Evolutionary conservation across 2,797 vertebrate genomes (phyloP), one percentile per base, ranked within the genome.

Genomic region (Ataeniobius toweri): DNA sequence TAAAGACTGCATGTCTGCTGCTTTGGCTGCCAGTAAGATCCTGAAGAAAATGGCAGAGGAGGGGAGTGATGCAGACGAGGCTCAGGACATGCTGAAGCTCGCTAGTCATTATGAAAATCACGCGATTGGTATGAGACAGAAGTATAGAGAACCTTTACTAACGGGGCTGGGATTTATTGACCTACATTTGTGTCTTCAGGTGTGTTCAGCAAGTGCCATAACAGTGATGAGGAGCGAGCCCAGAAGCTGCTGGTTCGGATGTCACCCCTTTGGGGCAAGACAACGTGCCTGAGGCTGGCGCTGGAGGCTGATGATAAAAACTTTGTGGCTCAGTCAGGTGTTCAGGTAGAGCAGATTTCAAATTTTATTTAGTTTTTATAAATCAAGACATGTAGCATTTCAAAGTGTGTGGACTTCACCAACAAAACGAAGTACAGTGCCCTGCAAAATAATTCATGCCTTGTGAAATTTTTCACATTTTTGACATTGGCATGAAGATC

Each of bases 1-100:
- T 81, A 94, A 89, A 92, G 98, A 99, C 91, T 97, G 96, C 82
- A 96, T 94, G 7, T 94, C 85, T 0, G 96, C 97, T 0, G 97
- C 97, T 0, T 89, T 99, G 89, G 97, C 96, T 46, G 98, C 97
- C 92, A 97, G 95, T 91, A 98, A 96, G 92, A 97, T 99, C 90
- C 94, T 99, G 86, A 99, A 97, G 93, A 98, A 95, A 71, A 91
- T 99, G 56, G 94, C 97, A 8, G 85, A 85, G 72, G 96, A 98
- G 78, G 96, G 91, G 85, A 96, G 93, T 12, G 96, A 97, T 65
- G 95, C 95, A 74, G 98, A 99, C n/a, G 95, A 96, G 78, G 90
- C 87, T 0, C 95, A 95, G 10, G 93, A 95, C 13, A 98, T 98
- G 97, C 82, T 81, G 80, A 88, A 92, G 1, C 93, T 98, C 2